These are phyloP conservation scores for Andrena flavipes DNA, from an alignment of 2,888 invertebrate genomes.

Conservation along the genomic window DNA sequence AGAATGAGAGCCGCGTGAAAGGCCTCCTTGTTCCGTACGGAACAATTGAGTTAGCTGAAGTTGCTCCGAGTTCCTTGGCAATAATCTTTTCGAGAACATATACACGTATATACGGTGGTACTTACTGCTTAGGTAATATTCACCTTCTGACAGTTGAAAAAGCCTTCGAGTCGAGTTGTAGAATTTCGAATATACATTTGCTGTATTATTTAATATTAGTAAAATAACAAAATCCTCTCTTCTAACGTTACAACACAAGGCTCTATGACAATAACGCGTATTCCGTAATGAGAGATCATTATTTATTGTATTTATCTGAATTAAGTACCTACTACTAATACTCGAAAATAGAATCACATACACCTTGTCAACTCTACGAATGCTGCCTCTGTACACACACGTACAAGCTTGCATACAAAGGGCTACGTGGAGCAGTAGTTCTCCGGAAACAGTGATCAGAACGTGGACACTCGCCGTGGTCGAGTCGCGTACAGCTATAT, in stretches of 20 bases:
- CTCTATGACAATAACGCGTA: too few relatives aligned
- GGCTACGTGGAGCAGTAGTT: conserved; percentile 41
- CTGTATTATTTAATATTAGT: too few relatives aligned
- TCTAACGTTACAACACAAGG: too few relatives aligned
- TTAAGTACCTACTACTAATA: too few relatives aligned
- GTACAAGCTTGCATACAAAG: conserved; percentile 39
- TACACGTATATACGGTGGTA: conserved; percentile 27
- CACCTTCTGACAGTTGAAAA: conserved; percentile 13
- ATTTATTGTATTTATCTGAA: too few relatives aligned
- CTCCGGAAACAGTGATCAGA: conserved; percentile 51
- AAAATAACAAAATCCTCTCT: too few relatives aligned
- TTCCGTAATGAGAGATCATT: too few relatives aligned
- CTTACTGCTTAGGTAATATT: conserved; percentile 2
- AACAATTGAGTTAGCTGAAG: conserved; percentile 76
- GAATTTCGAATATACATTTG: not conserved
- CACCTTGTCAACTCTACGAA: not conserved
- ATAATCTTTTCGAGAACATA: conserved; percentile 55
- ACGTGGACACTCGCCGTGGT: conserved; percentile 35
- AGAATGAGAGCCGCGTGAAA: conserved; percentile 70
- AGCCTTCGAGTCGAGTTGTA: not conserved
- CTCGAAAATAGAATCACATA: not conserved
- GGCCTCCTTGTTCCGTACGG: conserved; percentile 73
- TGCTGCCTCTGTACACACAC: conserved; percentile 27
- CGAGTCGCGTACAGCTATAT: conserved; percentile 41
- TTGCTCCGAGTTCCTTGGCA: conserved; percentile 55